phyloP scores from a whole-genome alignment of 2,113 vertebrate genomes.

The Salminus brasiliensis region DNA sequence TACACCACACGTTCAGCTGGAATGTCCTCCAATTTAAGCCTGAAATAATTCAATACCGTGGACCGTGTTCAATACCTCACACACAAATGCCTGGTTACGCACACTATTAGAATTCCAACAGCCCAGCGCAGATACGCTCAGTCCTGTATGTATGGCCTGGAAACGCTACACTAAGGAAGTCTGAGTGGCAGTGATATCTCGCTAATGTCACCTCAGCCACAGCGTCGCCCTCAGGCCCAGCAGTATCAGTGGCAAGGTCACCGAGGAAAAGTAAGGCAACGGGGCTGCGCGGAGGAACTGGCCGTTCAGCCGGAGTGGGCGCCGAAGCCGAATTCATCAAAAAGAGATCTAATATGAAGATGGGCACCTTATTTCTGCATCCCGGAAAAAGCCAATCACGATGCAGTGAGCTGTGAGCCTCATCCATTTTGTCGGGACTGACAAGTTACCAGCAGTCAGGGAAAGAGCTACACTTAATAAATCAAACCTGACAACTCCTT shows the following conservation, averaged over 20 bases:
- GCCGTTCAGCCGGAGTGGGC: background rate
- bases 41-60: no score
- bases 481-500: constrained; percentile 82
- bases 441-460: constrained; percentile 71
- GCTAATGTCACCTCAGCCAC: background rate
- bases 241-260: constrained; percentile 19
- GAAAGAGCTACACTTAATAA: constrained; percentile 77
- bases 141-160: background rate
- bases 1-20: no score
- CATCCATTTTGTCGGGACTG: constrained; percentile 75
- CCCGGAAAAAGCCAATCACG: constrained; percentile 63
- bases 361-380: constrained; percentile 53
- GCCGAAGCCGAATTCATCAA: constrained; percentile 55
- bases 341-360: constrained; percentile 58
- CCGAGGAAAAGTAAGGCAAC: background rate
- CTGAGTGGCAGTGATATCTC: background rate
- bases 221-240: background rate
- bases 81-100: no score
- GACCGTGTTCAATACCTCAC: no score
- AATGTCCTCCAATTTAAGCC: no score
- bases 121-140: no score
- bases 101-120: no score
- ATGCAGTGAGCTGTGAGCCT: constrained; percentile 67
- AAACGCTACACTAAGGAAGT: background rate
- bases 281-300: background rate